These are phyloP conservation scores for Nettapus auritus DNA, from an alignment of 2,113 vertebrate genomes.

Conservation along the genomic window DNA sequence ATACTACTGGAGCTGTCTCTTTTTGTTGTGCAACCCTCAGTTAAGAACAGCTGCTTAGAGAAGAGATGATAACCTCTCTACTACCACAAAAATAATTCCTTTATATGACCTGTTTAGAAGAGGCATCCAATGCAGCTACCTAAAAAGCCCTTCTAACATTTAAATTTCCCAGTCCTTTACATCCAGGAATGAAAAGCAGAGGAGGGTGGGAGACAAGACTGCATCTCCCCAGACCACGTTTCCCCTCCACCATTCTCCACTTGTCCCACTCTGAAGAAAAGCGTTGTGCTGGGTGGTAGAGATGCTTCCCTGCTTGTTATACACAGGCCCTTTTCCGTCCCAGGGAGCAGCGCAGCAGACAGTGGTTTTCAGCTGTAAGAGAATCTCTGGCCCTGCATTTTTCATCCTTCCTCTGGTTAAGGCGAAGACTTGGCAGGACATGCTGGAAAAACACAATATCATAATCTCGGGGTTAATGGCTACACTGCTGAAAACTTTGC, in stretches of 20 bases:
- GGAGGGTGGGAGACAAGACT: not conserved
- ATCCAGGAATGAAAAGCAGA: not conserved
- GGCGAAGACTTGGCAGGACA: conserved; percentile 23
- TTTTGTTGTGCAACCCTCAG: not conserved
- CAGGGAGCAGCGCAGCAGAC: not conserved
- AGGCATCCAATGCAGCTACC: not conserved
- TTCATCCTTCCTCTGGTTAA: conserved; percentile 48
- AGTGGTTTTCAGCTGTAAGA: conserved; percentile 11
- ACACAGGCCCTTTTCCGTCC: not conserved
- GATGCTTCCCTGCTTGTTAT: not conserved
- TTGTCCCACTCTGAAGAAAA: not conserved
- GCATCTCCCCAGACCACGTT: not conserved
- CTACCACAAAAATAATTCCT: not conserved
- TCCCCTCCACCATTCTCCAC: not conserved
- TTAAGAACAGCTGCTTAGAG: not conserved
- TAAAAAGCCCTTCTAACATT: not conserved
- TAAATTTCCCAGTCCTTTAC: not conserved
- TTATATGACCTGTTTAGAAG: not conserved
- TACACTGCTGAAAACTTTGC: conserved; percentile 30
- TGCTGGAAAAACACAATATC: conserved; percentile 62
- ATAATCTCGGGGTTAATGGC: conserved; percentile 58
- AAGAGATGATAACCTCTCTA: not conserved
- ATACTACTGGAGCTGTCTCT: not conserved
- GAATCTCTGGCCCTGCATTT: conserved; percentile 2
- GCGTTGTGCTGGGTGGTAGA: not conserved